Evolutionary conservation across 2,797 vertebrate species (phyloP).

Genomic region (Cygnus olor): DNA sequence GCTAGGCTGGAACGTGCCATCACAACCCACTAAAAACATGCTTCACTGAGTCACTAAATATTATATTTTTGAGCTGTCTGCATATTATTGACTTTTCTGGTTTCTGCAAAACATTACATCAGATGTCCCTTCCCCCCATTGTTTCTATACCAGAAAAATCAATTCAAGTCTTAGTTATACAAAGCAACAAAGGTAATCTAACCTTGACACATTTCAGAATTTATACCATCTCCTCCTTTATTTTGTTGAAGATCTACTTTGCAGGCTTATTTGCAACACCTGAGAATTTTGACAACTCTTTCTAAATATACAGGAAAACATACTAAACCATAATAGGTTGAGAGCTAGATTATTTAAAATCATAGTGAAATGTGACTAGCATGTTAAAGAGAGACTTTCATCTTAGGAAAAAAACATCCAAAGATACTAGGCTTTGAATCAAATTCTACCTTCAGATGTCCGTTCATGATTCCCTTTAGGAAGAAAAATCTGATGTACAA

Average conservation of each 20-base stretch:
- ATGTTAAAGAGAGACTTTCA: constrained; percentile 26
- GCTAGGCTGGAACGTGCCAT: neutral
- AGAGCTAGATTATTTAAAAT: constrained; percentile 38
- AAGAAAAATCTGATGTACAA: neutral
- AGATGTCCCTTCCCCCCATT: constrained; percentile 41
- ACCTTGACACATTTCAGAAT: constrained; percentile 32
- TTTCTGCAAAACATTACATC: constrained; percentile 52
- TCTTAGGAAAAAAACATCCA: neutral
- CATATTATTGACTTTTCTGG: constrained; percentile 61
- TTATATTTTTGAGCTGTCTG: constrained; percentile 45
- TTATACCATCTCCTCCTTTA: neutral
- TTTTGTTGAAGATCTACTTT: constrained; percentile 37
- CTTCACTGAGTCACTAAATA: constrained; percentile 34
- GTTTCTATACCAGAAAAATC: constrained; percentile 67
- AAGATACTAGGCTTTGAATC: neutral
- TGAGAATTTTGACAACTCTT: constrained; percentile 44
- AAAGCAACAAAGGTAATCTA: constrained; percentile 53
- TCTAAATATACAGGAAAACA: constrained; percentile 22
- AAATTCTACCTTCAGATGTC: constrained; percentile 7
- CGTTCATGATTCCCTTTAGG: neutral
- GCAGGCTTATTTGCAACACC: constrained; percentile 10
- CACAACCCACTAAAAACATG: neutral
- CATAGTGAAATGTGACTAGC: neutral
- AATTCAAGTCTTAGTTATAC: constrained; percentile 59
- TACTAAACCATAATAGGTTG: neutral